phyloP scores from a whole-genome alignment of 2,113 vertebrate genomes.

The Notiomystis cincta region DNA sequence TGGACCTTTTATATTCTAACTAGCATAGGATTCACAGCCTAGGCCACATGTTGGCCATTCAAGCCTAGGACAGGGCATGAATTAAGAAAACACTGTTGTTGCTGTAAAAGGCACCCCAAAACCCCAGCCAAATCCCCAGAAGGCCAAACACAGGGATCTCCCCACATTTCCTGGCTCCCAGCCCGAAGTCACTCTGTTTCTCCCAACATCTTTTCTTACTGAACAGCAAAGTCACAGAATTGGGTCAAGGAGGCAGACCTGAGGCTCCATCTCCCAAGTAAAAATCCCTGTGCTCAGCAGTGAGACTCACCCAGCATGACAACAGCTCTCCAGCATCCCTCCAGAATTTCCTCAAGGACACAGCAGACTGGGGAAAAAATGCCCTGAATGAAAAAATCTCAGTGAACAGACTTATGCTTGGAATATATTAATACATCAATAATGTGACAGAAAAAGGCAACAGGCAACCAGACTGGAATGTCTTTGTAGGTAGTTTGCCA shows the following conservation, averaged over 20 bases:
- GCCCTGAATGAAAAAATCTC: not conserved
- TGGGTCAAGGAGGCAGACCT: not conserved
- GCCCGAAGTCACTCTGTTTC: not conserved
- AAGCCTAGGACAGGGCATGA: not conserved
- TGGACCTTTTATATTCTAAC: not conserved
- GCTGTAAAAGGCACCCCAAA: not conserved
- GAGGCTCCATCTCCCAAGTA: rapidly evolving
- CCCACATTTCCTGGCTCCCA: not conserved
- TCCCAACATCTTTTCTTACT: not conserved
- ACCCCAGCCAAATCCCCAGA: not conserved
- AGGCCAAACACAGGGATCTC: not conserved
- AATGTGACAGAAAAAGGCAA: not conserved
- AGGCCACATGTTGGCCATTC: not conserved
- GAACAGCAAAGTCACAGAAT: not conserved
- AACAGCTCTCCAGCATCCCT: not conserved
- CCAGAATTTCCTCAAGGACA: not conserved
- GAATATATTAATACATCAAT: not conserved
- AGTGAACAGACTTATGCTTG: not conserved
- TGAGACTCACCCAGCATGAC: rapidly evolving
- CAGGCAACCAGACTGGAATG: not conserved
- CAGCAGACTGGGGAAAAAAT: not conserved
- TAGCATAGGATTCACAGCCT: not conserved
- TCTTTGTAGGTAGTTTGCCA: not conserved
- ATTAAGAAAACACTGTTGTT: not conserved
- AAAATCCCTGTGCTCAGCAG: rapidly evolving